phyloP scores from a whole-genome alignment of 2,888 invertebrate genomes.

The Dyspetes luteomarginatus region DNA sequence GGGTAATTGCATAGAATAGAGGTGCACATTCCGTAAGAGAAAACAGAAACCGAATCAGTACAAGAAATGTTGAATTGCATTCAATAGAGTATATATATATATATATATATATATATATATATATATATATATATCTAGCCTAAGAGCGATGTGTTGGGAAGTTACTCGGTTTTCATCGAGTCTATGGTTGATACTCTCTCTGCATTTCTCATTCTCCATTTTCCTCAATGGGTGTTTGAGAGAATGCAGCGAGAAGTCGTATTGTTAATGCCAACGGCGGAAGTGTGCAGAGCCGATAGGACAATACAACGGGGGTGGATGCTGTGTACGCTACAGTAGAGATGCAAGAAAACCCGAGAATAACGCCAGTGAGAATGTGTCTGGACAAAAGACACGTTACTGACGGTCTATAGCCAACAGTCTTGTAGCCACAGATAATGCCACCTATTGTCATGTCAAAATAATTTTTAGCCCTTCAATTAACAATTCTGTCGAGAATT shows the following conservation, averaged over 20 bases:
- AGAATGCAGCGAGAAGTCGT: not conserved
- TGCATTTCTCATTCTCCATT: not conserved
- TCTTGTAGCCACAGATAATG: not conserved
- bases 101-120: too few species aligned
- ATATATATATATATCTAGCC: too few species aligned
- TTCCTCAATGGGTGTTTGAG: constrained; percentile 1
- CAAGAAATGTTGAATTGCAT: constrained; percentile 13
- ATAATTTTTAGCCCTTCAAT: not conserved
- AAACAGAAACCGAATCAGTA: constrained; percentile 33
- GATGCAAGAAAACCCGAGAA: constrained; percentile 14
- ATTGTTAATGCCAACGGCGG: constrained; percentile 55
- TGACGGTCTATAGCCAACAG: not conserved
- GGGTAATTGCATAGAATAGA: not conserved
- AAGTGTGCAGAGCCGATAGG: constrained; percentile 3
- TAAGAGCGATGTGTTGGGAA: not conserved
- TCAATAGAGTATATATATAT: not conserved
- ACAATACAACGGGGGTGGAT: constrained; percentile 42
- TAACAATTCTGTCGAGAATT: not conserved
- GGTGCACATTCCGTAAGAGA: not conserved
- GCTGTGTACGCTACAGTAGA: not conserved
- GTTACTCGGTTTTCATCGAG: constrained; percentile 48
- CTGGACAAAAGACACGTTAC: not conserved
- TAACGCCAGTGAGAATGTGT: not conserved
- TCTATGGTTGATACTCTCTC: constrained; percentile 21
- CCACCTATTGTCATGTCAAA: not conserved